Percentiles rank a stretch among this genome's conserved stretches.
phyloP scores from a whole-genome alignment of 2,888 invertebrate species.

The Dryadula phaetusa region DNA sequence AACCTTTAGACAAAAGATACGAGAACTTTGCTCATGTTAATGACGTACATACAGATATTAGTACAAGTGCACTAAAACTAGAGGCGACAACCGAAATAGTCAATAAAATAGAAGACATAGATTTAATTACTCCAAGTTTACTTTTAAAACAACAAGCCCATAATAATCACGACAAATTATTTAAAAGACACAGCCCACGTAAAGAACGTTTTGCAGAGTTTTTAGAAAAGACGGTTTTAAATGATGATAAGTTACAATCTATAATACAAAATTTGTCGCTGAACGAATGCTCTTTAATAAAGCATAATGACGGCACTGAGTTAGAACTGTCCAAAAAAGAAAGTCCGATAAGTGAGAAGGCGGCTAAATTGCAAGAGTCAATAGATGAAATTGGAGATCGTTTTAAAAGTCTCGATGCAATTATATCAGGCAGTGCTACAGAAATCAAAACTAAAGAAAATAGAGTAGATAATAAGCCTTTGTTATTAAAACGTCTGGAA shows the following conservation, averaged over 20 bases:
- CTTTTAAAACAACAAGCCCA: conserved; percentile 56
- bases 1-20: background rate
- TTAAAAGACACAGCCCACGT: conserved; percentile 73
- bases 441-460: conserved; percentile 33
- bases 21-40: background rate
- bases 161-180: conserved; percentile 47
- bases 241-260: conserved; percentile 75
- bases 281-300: conserved; percentile 56
- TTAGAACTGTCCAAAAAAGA: conserved; percentile 51
- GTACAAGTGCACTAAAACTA: background rate
- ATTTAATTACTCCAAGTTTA: conserved; percentile 43
- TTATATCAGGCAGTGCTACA: conserved; percentile 39
- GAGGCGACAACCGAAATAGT: background rate
- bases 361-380: conserved; percentile 55
- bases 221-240: conserved; percentile 76
- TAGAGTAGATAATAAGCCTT: conserved; percentile 56
- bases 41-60: background rate
- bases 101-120: conserved; percentile 5
- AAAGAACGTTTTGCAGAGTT: conserved; percentile 76
- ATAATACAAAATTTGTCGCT: conserved; percentile 77
- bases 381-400: conserved; percentile 64
- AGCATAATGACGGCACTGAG: conserved; percentile 48
- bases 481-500: conserved; percentile 63
- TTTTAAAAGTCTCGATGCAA: conserved; percentile 56
- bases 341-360: conserved; percentile 56